Conservation (phyloP, 2,113 vertebrate species). For the Phyllostomus hastatus region DNA sequence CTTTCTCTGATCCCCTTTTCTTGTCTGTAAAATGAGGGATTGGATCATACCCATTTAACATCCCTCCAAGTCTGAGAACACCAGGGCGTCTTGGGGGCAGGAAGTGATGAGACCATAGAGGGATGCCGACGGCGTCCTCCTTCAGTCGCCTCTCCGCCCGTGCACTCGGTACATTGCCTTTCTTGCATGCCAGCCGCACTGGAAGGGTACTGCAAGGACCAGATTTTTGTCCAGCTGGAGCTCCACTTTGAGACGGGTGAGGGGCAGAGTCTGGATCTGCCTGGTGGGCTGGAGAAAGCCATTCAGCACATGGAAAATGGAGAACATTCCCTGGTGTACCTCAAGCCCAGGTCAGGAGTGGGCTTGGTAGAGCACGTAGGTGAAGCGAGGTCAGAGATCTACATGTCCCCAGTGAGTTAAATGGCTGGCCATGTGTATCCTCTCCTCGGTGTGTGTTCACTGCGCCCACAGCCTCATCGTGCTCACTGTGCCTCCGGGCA, state of each 20-base stretch:
- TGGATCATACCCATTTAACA: too few relatives aligned
- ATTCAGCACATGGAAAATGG: conserved; percentile 95
- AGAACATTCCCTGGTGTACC: conserved; percentile 89
- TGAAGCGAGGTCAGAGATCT: neutral
- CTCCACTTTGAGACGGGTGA: conserved; percentile 93
- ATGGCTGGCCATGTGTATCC: neutral
- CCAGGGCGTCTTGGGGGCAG: neutral
- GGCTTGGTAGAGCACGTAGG: neutral
- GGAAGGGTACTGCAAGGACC: conserved; percentile 84
- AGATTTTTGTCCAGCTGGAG: conserved; percentile 91
- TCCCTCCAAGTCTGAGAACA: neutral
- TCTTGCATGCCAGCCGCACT: conserved; percentile 83
- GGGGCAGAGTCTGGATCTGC: conserved; percentile 88
- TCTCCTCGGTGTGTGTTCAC: neutral
- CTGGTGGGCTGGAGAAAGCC: conserved; percentile 91
- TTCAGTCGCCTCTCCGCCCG: too few relatives aligned
- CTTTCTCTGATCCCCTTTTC: too few relatives aligned
- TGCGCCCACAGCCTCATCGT: too few relatives aligned
- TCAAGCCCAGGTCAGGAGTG: conserved; percentile 89
- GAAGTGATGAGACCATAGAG: neutral
- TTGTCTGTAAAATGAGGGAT: too few relatives aligned
- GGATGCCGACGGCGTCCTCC: too few relatives aligned
- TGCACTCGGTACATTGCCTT: too few relatives aligned
- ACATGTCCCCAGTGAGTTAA: neutral
- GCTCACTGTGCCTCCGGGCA: neutral